These are phyloP conservation scores for Xerus inauris DNA, from an alignment of 2,113 vertebrate species.

Conservation along the genomic window DNA sequence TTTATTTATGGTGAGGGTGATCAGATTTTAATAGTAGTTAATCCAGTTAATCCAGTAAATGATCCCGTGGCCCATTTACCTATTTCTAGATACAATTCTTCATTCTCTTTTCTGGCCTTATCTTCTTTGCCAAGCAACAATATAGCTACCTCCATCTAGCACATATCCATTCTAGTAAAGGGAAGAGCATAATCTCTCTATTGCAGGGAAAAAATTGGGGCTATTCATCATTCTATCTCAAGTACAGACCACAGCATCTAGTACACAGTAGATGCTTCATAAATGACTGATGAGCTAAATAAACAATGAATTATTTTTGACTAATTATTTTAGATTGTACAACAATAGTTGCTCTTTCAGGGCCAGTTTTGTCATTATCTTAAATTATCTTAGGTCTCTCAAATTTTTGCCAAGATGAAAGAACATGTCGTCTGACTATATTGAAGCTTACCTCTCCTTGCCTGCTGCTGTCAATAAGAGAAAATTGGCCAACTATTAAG, in stretches of 20 bases:
- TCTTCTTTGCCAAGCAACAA: background rate
- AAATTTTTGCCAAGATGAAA: constrained; percentile 21
- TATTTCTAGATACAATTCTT: constrained; percentile 1
- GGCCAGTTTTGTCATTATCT: background rate
- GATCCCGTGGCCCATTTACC: background rate
- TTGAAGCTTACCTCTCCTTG: background rate
- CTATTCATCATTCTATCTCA: background rate
- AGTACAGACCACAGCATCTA: background rate
- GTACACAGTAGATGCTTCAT: background rate
- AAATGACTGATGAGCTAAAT: constrained; percentile 37
- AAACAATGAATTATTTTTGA: constrained; percentile 43
- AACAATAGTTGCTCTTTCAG: background rate
- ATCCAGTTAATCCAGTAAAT: background rate
- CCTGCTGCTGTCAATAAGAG: background rate
- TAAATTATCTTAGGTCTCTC: background rate
- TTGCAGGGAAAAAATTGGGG: background rate
- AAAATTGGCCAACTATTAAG: background rate
- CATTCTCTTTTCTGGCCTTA: background rate
- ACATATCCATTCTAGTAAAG: background rate
- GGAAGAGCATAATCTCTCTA: background rate
- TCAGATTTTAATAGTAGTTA: background rate
- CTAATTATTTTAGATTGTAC: background rate
- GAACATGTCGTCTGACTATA: background rate
- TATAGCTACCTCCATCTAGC: background rate
- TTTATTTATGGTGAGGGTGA: background rate